Conservation (phyloP, 2,888 invertebrate species). For the Amiota mariae region DNA sequence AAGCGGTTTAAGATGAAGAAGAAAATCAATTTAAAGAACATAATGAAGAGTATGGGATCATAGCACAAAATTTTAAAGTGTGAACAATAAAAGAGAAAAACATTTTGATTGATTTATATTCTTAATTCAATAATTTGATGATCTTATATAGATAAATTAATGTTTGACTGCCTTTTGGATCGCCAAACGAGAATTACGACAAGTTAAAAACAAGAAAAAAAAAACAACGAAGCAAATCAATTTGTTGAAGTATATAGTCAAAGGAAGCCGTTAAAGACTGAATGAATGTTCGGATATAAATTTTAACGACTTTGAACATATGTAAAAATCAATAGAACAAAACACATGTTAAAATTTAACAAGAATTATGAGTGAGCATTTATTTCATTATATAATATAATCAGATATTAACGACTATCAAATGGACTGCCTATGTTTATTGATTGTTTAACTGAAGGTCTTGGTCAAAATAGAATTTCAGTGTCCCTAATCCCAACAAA, state of each 20-base stretch:
- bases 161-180: conserved; percentile 49
- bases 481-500: too few species aligned
- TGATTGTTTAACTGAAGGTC: too few species aligned
- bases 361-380: too few species aligned
- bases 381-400: too few species aligned
- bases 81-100: conserved; percentile 15
- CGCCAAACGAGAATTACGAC: conserved; percentile 43
- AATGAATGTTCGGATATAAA: conserved; percentile 47
- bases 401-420: too few species aligned
- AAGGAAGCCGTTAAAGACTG: conserved; percentile 52
- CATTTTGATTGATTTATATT: conserved; percentile 59
- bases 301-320: conserved; percentile 43
- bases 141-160: conserved; percentile 57
- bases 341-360: too few species aligned
- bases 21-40: too few species aligned
- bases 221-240: too few species aligned
- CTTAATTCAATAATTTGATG: conserved; percentile 34
- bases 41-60: neutral
- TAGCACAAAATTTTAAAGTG: conserved; percentile 16
- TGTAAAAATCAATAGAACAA: conserved; percentile 23
- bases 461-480: too few species aligned
- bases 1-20: too few species aligned
- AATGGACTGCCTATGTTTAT: too few species aligned
- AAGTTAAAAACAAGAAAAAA: conserved; percentile 32
- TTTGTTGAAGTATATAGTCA: too few species aligned